Conservation (phyloP, 2,113 vertebrate species). For the Aleadryas rufinucha region DNA sequence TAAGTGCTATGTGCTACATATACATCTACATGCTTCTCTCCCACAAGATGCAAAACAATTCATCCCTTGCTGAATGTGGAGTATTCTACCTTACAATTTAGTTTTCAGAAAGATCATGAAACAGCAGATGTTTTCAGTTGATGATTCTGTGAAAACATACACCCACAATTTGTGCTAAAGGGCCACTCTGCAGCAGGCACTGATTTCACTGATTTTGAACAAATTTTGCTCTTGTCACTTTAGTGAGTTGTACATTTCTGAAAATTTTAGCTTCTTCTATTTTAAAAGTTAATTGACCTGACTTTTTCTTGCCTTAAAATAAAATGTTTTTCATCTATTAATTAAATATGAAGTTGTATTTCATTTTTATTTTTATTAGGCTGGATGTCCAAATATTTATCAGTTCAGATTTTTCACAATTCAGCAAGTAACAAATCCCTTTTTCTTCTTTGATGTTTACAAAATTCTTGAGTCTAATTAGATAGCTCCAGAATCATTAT, state of each 20-base stretch:
- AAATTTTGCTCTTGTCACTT: not conserved
- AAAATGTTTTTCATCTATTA: not conserved
- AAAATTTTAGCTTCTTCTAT: not conserved
- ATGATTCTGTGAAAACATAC: not conserved
- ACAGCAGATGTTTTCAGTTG: not conserved
- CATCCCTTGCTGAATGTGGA: not conserved
- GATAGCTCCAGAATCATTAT: not conserved
- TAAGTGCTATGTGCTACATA: not conserved
- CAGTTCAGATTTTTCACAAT: not conserved
- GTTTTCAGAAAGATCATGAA: not conserved
- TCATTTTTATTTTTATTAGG: not conserved
- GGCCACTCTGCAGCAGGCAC: not conserved
- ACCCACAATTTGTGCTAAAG: not conserved
- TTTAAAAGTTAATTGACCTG: not conserved
- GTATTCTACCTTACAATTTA: not conserved
- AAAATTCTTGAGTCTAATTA: constrained; percentile 28
- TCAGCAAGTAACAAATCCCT: not conserved
- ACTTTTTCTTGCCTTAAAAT: not conserved
- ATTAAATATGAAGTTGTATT: not conserved
- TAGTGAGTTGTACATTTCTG: not conserved
- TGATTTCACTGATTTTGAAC: not conserved
- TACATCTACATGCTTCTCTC: not conserved
- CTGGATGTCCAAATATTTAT: not conserved
- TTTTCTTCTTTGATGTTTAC: not conserved
- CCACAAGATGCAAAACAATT: not conserved